phyloP scores from a whole-genome alignment of 2,888 invertebrate species.

The Petrophora chlorosata region DNA sequence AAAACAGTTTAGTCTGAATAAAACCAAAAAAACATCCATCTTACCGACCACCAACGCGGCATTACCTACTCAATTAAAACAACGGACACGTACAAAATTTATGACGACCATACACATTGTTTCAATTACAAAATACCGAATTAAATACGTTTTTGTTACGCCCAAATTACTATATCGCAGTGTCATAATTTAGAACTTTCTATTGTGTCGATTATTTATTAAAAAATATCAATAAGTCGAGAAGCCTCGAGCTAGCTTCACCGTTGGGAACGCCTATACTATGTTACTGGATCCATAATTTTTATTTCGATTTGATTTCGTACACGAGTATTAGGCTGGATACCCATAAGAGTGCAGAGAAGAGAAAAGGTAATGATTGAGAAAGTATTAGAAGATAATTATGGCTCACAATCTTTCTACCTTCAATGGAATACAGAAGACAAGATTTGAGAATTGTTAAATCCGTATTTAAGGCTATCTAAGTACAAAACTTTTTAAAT shows the following conservation, averaged over 20 bases:
- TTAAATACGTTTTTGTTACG: conserved; percentile 70
- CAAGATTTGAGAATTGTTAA: no score
- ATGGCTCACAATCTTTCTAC: background rate
- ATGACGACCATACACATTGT: conserved; percentile 70
- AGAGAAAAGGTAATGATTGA: background rate
- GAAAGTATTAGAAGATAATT: background rate
- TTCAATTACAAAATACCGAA: conserved; percentile 77
- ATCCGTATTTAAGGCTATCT: no score
- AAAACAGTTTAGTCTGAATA: conserved; percentile 31
- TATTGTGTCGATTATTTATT: conserved; percentile 71
- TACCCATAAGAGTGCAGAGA: background rate
- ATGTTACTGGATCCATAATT: conserved; percentile 61
- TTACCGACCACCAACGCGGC: conserved; percentile 69
- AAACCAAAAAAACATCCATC: conserved; percentile 59
- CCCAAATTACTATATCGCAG: conserved; percentile 75
- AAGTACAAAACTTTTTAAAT: no score
- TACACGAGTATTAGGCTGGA: conserved; percentile 2
- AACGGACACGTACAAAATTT: conserved; percentile 64
- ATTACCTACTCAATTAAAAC: conserved; percentile 62
- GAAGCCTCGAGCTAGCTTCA: conserved; percentile 61
- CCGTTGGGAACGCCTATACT: conserved; percentile 63
- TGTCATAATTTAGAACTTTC: conserved; percentile 68
- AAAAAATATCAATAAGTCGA: conserved; percentile 68
- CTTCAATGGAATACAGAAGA: no score
- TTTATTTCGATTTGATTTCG: conserved; percentile 37